Base-by-base conservation (phyloP, 1,140 invertebrate species). In the Apis florea region DNA sequence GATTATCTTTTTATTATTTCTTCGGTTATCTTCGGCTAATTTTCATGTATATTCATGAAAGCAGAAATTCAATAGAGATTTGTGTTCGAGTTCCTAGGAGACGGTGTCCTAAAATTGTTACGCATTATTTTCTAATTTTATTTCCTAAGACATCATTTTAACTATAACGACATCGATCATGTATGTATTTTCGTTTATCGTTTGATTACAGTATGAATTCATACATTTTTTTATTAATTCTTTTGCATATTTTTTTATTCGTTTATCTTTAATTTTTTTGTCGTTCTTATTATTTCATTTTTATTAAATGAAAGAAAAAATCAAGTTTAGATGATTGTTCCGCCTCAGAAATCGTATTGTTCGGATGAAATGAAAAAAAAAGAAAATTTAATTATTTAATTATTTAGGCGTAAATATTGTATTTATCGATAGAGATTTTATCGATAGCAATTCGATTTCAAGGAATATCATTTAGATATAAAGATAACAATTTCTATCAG, bases 111-210 rank as follows among this genome's bases (percentile, higher is more conserved):
- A 83, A 63, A 56, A 78, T 69, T 66, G 47, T 67, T 67, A 83
- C 54, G 59, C 70, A 49, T 75, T 82, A 61, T 24, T 40, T 13
- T 74, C 64, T 80, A 83, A 72, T 58, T 70, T 74, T 80, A 80
- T 59, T 69, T 13, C 11, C 79, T 79, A 79, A 74, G 49, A 80
- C 82, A 83, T 83, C 70, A 70, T 71, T 72, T 80, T 80, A 72
- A 47, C 79, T 82, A 76, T 59, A 61, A 82, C 71, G 71, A 84
- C 79, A 82, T 67, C 72, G 67, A 84, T 58, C 79, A 82, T 61
- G 66, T 63, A 68, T 64, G 31, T 56, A 40, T 51, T 61, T 47
- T 53, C 63, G 54, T 47, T 59, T 61, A 47, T 47, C 63, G 54
- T 63, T 31, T 19, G 49, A 26, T 59, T 49, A 49, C 40, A 49